A percentile compares a stretch with the other conserved stretches of the same genome.
These are phyloP conservation scores for Catostylus mosaicus DNA, from an alignment of 30 jellyfish, hydroid and myxozoan genomes.

Conservation along the genomic window DNA sequence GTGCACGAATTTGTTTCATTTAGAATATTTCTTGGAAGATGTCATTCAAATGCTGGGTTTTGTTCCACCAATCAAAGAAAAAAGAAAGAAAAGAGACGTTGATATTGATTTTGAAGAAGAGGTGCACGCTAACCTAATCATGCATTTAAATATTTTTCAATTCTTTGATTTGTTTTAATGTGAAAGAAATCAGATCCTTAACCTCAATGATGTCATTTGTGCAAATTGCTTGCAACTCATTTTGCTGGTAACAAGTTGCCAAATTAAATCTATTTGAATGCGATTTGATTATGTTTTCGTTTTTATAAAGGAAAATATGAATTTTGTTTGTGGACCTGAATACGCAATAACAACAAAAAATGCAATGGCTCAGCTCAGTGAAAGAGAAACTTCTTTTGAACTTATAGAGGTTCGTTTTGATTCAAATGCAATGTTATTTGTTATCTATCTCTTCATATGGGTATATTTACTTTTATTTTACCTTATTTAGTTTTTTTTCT, in stretches of 20 bases:
- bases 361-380: constrained; percentile 92
- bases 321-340: constrained; percentile 79
- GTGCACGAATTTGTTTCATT: too few species aligned
- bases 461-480: too few species aligned
- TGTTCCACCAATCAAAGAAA: constrained; percentile 88
- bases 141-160: too few species aligned
- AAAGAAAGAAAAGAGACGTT: constrained; percentile 77
- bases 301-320: constrained; percentile 72
- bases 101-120: constrained; percentile 93
- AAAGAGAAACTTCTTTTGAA: constrained; percentile 87
- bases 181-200: too few species aligned
- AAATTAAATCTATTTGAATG: neutral
- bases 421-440: too few species aligned
- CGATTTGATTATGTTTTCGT: neutral
- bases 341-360: constrained; percentile 87
- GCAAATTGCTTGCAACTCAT: too few species aligned
- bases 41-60: constrained; percentile 90
- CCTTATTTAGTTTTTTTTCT: too few species aligned
- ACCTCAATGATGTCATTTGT: too few species aligned
- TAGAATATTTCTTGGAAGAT: constrained; percentile 89
- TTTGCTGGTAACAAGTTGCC: too few species aligned
- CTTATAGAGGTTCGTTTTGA: constrained; percentile 83
- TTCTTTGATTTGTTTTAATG: too few species aligned
- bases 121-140: too few species aligned
- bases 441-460: too few species aligned